These are phyloP conservation scores for Crepidodera aurea DNA, from an alignment of 2,888 invertebrate species.

Conservation along the genomic window DNA sequence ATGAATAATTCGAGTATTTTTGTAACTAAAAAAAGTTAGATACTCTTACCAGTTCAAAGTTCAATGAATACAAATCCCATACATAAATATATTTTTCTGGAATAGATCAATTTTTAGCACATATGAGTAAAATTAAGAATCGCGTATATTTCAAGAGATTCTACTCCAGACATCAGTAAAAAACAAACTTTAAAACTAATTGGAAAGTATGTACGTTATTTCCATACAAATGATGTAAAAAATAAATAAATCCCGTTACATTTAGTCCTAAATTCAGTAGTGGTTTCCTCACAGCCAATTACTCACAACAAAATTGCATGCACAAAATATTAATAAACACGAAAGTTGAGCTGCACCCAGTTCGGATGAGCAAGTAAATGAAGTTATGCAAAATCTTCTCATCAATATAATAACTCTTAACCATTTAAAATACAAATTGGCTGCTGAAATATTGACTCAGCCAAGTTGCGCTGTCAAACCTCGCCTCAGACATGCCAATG, in stretches of 20 bases:
- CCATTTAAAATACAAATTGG: constrained; percentile 22
- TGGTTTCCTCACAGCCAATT: neutral
- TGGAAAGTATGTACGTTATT: too few relatives aligned
- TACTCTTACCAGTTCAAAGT: too few relatives aligned
- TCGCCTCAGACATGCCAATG: constrained; percentile 14
- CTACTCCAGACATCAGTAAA: too few relatives aligned
- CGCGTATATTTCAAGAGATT: too few relatives aligned
- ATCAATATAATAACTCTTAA: constrained; percentile 12
- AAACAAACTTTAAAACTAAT: too few relatives aligned
- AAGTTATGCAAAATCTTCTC: constrained; percentile 21
- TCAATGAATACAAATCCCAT: too few relatives aligned
- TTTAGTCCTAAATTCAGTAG: neutral
- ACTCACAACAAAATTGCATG: constrained; percentile 1
- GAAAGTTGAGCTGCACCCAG: constrained; percentile 8
- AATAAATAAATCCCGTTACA: neutral
- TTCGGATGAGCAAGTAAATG: neutral
- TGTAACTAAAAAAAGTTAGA: too few relatives aligned
- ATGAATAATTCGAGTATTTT: too few relatives aligned
- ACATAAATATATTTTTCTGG: too few relatives aligned
- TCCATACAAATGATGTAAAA: too few relatives aligned
- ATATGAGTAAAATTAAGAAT: too few relatives aligned
- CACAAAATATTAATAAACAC: constrained; percentile 9
- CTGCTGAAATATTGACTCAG: constrained; percentile 19
- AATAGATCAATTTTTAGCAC: too few relatives aligned
- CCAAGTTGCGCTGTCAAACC: neutral